A percentile compares a stretch with the other conserved stretches of the same genome.
Conservation (phyloP, 2,888 invertebrate species). For the Adelognathus sp. region DNA sequence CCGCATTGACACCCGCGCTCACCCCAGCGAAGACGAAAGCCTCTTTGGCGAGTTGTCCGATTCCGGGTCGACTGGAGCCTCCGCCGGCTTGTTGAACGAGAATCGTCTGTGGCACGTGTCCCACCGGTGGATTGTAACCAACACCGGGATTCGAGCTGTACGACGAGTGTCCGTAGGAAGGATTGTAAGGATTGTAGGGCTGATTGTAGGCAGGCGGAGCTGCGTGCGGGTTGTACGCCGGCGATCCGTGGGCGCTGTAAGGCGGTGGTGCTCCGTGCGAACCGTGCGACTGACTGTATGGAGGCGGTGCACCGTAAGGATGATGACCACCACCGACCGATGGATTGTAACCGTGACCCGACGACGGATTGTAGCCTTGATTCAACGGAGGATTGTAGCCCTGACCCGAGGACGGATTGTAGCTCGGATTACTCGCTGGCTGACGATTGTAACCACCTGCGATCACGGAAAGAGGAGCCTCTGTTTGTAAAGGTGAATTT, state of each 20-base stretch:
- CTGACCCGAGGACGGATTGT: constrained; percentile 62
- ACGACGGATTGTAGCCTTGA: constrained; percentile 61
- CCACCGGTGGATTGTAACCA: constrained; percentile 66
- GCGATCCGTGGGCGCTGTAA: constrained; percentile 48
- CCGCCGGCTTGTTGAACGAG: constrained; percentile 65
- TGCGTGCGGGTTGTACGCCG: constrained; percentile 60
- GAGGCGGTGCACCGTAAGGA: constrained; percentile 45
- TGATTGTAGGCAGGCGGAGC: constrained; percentile 62
- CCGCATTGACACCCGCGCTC: constrained; percentile 78
- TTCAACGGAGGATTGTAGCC: constrained; percentile 67
- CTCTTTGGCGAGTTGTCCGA: constrained; percentile 79
- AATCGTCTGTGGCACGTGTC: constrained; percentile 72
- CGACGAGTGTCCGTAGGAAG: constrained; percentile 55
- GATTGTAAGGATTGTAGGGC: constrained; percentile 64
- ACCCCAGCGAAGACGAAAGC: constrained; percentile 78
- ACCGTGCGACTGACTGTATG: constrained; percentile 62
- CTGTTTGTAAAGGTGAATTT: too few species aligned
- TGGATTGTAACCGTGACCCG: constrained; percentile 54
- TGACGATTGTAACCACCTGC: constrained; percentile 70
- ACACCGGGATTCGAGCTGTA: constrained; percentile 54
- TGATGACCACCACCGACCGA: constrained; percentile 57
- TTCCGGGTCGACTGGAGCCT: constrained; percentile 72
- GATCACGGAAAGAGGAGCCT: neutral
- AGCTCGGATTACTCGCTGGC: constrained; percentile 63
- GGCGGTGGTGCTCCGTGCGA: constrained; percentile 34